phyloP scores from a whole-genome alignment of 1,140 invertebrate species.

The Drosophila varians region DNA sequence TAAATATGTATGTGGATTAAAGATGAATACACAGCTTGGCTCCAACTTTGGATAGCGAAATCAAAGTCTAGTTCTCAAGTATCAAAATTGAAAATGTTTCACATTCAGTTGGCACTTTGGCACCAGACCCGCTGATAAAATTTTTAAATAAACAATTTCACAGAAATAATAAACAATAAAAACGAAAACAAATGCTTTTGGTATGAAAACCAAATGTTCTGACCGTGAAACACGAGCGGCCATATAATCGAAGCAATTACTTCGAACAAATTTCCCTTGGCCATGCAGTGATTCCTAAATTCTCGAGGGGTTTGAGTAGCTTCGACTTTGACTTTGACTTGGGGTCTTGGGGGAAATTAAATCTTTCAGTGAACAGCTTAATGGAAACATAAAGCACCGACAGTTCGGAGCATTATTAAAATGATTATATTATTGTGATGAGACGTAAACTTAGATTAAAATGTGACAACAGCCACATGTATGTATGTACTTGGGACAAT shows the following conservation, averaged over 20 bases:
- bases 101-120: slow-evolving; percentile 30
- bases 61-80: slow-evolving; percentile 17
- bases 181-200: slow-evolving; percentile 15
- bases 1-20: too few relatives aligned
- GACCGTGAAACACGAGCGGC: slow-evolving; percentile 10
- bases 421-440: slow-evolving; percentile 2
- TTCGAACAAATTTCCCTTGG: slow-evolving; percentile 1
- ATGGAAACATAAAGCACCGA: slow-evolving; percentile 1
- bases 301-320: background rate
- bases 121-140: slow-evolving; percentile 32
- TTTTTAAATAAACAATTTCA: slow-evolving; percentile 8
- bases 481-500: slow-evolving; percentile 12
- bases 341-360: slow-evolving; percentile 2
- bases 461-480: background rate
- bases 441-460: slow-evolving; percentile 13
- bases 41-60: slow-evolving; percentile 35
- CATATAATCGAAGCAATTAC: background rate
- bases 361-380: slow-evolving; percentile 20
- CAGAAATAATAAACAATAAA: slow-evolving; percentile 26
- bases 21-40: background rate
- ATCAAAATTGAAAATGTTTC: slow-evolving; percentile 23
- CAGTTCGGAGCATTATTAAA: slow-evolving; percentile 9
- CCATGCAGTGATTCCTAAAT: background rate
- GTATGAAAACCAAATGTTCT: slow-evolving; percentile 24
- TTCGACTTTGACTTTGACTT: slow-evolving; percentile 7